Evolutionary conservation across 1,140 invertebrate genomes (phyloP).

Genomic region (Paralvinella palmiformis): DNA sequence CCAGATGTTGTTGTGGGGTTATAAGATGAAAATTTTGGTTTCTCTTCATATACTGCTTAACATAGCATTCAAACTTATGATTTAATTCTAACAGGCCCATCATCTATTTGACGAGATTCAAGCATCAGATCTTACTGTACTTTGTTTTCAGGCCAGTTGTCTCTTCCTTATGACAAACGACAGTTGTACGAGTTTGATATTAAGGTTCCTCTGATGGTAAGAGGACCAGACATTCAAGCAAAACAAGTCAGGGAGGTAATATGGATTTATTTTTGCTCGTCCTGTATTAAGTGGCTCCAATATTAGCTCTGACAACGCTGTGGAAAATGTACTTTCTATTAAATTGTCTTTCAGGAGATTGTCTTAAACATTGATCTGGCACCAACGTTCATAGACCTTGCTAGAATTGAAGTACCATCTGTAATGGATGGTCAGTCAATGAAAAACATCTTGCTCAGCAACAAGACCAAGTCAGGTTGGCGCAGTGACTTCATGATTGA

Average conservation of each 20-base stretch:
- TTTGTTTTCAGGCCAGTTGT: slow-evolving; percentile 66
- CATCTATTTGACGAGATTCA: too few species aligned
- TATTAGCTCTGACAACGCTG: neutral
- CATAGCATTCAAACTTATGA: too few species aligned
- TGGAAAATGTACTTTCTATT: neutral
- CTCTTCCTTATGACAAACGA: slow-evolving; percentile 77
- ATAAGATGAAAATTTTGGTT: too few species aligned
- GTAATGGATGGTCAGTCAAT: slow-evolving; percentile 65
- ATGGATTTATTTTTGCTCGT: neutral
- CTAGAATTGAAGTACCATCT: slow-evolving; percentile 52
- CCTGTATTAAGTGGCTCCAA: neutral
- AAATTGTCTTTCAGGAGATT: slow-evolving; percentile 45
- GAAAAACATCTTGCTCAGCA: slow-evolving; percentile 34
- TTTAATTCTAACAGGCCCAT: too few species aligned
- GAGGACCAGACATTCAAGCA: slow-evolving; percentile 63
- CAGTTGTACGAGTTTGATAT: slow-evolving; percentile 86
- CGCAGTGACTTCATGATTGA: slow-evolving; percentile 60
- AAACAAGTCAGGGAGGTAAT: slow-evolving; percentile 24
- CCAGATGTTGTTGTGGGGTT: too few species aligned
- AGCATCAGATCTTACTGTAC: neutral
- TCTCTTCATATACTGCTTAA: too few species aligned
- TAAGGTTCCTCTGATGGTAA: slow-evolving; percentile 70
- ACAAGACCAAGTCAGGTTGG: slow-evolving; percentile 11
- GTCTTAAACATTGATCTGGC: slow-evolving; percentile 74
- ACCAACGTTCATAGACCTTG: slow-evolving; percentile 70